Evolutionary conservation across 1,140 invertebrate genomes (phyloP).

Genomic region (Zaprionus davidi): DNA sequence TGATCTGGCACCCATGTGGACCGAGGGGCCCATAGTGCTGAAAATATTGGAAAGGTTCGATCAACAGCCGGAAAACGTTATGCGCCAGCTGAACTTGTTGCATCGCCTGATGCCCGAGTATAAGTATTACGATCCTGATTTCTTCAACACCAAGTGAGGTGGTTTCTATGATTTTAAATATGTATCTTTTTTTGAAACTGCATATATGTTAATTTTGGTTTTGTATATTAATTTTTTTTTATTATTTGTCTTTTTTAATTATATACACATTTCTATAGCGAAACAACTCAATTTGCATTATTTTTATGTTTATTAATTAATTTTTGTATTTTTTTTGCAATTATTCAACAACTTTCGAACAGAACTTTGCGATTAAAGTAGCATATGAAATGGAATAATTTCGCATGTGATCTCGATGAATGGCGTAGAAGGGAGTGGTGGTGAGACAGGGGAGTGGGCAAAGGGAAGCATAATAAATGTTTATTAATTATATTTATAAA

Average conservation of each 20-base stretch:
- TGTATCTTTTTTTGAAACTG: background rate
- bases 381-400: constrained; percentile 3
- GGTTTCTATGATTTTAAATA: background rate
- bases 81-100: background rate
- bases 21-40: background rate
- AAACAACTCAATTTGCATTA: constrained; percentile 2
- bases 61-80: background rate
- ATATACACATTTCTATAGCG: background rate
- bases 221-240: background rate
- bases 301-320: constrained; percentile 3
- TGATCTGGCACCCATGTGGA: background rate
- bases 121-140: background rate
- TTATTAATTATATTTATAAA: constrained; percentile 75
- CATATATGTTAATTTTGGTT: background rate
- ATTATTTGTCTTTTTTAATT: constrained; percentile 1
- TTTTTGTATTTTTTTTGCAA: constrained; percentile 1
- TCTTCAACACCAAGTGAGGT: background rate
- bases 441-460: background rate
- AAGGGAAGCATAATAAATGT: constrained; percentile 58
- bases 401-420: background rate
- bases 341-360: constrained; percentile 5
- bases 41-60: background rate
- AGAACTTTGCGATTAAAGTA: constrained; percentile 6
- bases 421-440: too few species aligned
- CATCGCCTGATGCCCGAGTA: background rate